These are phyloP conservation scores for Clostera curtula DNA, from an alignment of 2,888 invertebrate species.

Conservation along the genomic window DNA sequence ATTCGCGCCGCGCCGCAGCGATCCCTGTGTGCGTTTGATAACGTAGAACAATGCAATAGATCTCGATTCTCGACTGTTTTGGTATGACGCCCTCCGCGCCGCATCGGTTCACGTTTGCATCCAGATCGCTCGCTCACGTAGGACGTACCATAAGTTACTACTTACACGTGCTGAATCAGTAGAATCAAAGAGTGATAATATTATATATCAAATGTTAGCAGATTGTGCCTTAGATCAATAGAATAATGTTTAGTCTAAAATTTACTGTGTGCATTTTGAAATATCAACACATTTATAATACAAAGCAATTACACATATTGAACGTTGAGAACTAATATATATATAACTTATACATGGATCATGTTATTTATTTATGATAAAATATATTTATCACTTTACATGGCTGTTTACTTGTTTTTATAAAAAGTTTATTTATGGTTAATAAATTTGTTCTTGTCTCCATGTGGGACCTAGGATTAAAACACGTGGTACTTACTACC, in stretches of 20 bases:
- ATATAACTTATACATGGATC: no score
- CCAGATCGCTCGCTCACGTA: no score
- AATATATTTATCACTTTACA: conserved; percentile 40
- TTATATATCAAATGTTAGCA: conserved; percentile 57
- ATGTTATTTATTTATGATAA: conserved; percentile 35
- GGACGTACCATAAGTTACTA: conserved; percentile 35
- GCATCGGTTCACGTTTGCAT: no score
- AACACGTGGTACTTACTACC: conserved; percentile 67
- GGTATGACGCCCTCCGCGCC: no score
- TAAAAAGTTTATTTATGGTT: conserved; percentile 62
- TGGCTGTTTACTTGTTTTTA: conserved; percentile 68
- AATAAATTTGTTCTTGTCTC: conserved; percentile 42
- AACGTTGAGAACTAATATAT: conserved; percentile 19
- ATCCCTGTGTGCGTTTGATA: no score
- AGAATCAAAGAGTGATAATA: conserved; percentile 54
- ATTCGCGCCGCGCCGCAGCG: no score
- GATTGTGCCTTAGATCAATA: conserved; percentile 71
- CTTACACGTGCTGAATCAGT: conserved; percentile 55
- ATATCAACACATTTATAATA: conserved; percentile 31
- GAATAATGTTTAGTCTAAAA: conserved; percentile 32
- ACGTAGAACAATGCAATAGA: no score
- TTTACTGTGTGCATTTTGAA: conserved; percentile 48
- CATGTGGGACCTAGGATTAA: conserved; percentile 47
- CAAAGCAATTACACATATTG: conserved; percentile 23
- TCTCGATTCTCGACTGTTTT: no score